Percentiles rank a stretch among this genome's conserved stretches.
phyloP scores from a whole-genome alignment of 2,888 invertebrate species.

The Diploptera punctata region DNA sequence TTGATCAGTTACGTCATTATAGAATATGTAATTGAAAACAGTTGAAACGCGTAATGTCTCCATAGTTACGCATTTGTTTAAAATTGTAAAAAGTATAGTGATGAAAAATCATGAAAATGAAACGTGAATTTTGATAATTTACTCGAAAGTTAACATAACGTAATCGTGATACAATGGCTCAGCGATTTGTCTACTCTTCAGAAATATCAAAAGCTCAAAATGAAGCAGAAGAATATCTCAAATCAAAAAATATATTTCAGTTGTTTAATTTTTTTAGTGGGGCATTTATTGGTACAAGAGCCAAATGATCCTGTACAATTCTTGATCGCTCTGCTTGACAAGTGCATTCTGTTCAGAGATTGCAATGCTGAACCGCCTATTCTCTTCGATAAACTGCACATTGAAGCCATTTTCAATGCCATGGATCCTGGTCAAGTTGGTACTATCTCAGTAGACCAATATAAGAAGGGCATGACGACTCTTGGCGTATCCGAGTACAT shows the following conservation, averaged over 20 bases:
- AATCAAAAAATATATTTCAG: neutral
- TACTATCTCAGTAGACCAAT: constrained; percentile 19
- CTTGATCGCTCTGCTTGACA: constrained; percentile 55
- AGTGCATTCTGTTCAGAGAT: constrained; percentile 56
- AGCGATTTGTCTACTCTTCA: no score
- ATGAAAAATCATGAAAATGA: no score
- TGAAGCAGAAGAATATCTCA: neutral
- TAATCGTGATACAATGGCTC: no score
- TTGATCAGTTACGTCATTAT: no score
- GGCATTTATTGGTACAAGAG: neutral
- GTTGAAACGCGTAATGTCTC: no score
- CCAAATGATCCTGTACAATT: constrained; percentile 53
- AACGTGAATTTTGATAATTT: no score
- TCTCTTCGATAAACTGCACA: constrained; percentile 50
- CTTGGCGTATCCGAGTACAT: no score
- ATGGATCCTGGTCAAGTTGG: constrained; percentile 27
- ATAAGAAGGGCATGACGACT: constrained; percentile 14
- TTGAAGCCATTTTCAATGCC: constrained; percentile 30
- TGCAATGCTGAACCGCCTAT: constrained; percentile 57
- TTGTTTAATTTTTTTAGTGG: neutral
- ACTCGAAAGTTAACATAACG: no score
- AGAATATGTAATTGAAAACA: no score
- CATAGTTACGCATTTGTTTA: no score
- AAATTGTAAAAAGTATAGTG: no score
- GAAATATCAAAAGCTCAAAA: no score